A percentile compares a stretch with the other conserved stretches of the same genome.
phyloP scores from a whole-genome alignment of 2,113 vertebrate genomes.

The Fulica atra region DNA sequence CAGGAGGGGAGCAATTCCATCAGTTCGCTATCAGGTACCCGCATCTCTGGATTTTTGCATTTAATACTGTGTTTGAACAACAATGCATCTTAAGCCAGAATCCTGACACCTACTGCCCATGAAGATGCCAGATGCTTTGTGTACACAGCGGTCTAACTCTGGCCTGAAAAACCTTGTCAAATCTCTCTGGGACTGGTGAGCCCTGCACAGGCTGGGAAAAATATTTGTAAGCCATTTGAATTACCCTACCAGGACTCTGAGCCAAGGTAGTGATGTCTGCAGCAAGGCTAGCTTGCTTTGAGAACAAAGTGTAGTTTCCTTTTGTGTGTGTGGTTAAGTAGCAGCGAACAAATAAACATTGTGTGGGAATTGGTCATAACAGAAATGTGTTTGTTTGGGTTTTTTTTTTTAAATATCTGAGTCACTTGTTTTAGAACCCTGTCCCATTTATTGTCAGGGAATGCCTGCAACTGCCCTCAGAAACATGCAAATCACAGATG shows the following conservation, averaged over 20 bases:
- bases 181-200: not conserved
- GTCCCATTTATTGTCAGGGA: not conserved
- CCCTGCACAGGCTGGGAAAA: not conserved
- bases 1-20: not conserved
- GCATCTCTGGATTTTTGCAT: not conserved
- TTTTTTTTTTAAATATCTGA: not conserved
- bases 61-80: not conserved
- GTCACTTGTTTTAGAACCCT: not conserved
- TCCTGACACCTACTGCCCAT: not conserved
- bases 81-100: not conserved
- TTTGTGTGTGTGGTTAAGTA: not conserved
- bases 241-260: not conserved
- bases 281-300: not conserved
- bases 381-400: not conserved
- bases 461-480: not conserved
- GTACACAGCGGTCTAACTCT: not conserved
- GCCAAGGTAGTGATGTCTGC: not conserved
- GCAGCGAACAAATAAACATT: not conserved
- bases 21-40: not conserved
- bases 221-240: not conserved
- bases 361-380: not conserved
- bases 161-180: not conserved
- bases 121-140: not conserved
- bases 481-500: not conserved
- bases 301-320: slow-evolving; percentile 37